A percentile compares a stretch with the other conserved stretches of the same genome.
These are phyloP conservation scores for Plebejus argus DNA, from an alignment of 2,888 invertebrate genomes.

Conservation along the genomic window DNA sequence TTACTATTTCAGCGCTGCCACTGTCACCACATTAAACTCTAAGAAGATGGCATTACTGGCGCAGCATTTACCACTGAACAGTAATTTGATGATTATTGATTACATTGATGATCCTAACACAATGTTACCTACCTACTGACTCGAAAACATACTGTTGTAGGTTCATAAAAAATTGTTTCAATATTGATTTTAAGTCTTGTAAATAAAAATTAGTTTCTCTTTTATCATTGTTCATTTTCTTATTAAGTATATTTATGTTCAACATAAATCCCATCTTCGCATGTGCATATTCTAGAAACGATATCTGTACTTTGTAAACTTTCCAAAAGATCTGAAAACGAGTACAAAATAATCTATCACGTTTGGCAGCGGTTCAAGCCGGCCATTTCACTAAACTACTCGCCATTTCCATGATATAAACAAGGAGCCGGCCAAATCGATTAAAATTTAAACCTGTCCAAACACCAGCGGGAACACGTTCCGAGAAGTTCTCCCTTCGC, in stretches of 20 bases:
- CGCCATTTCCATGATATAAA: not conserved
- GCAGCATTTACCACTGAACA: no score
- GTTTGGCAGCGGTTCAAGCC: slow-evolving; percentile 19
- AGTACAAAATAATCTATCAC: slow-evolving; percentile 11
- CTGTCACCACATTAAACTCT: no score
- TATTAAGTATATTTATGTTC: no score
- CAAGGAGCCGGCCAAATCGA: slow-evolving; percentile 2
- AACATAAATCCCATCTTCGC: not conserved
- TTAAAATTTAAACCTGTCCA: not conserved
- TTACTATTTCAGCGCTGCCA: no score
- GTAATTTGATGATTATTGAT: no score
- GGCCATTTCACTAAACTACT: not conserved
- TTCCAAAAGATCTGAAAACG: not conserved
- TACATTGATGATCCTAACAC: no score
- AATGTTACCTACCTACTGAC: no score
- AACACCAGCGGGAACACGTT: slow-evolving; percentile 5
- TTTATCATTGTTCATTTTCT: not conserved
- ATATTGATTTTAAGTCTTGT: not conserved
- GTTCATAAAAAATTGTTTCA: no score
- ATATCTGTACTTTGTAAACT: not conserved
- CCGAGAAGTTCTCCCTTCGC: not conserved
- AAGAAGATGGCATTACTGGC: no score
- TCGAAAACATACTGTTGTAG: no score
- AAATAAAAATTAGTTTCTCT: not conserved
- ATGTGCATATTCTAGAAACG: not conserved